These are phyloP conservation scores for Mesodorylaimus sp. DNA, from an alignment of 2,888 invertebrate genomes.

Conservation along the genomic window DNA sequence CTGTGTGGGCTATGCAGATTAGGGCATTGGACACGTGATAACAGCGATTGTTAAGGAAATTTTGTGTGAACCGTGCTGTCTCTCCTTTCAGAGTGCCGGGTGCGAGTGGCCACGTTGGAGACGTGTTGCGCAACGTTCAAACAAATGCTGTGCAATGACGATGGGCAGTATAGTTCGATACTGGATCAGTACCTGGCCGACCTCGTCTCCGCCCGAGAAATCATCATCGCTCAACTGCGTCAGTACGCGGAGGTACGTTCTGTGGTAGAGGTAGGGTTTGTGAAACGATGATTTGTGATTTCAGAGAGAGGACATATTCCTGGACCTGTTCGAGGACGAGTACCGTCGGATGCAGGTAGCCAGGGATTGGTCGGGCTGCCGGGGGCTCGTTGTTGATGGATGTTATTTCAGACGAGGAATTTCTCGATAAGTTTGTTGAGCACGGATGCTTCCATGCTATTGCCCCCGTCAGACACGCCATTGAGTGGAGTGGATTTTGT, in stretches of 20 bases:
- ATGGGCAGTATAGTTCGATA: slow-evolving; percentile 19
- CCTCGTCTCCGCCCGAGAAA: slow-evolving; percentile 53
- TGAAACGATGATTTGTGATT: slow-evolving; percentile 13
- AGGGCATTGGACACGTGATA: not conserved
- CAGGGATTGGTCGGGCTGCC: too few species aligned
- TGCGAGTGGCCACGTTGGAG: slow-evolving; percentile 77
- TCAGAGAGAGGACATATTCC: slow-evolving; percentile 80
- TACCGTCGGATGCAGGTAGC: slow-evolving; percentile 63
- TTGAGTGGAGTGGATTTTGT: slow-evolving; percentile 85
- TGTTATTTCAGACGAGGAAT: slow-evolving; percentile 42
- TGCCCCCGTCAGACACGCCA: slow-evolving; percentile 86
- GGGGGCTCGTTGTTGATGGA: too few species aligned
- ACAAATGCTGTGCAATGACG: slow-evolving; percentile 42
- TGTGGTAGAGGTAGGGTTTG: slow-evolving; percentile 15
- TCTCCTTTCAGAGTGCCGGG: slow-evolving; percentile 48
- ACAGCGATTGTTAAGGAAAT: not conserved
- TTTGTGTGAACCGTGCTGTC: not conserved
- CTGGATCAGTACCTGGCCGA: slow-evolving; percentile 48
- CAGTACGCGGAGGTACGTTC: slow-evolving; percentile 85
- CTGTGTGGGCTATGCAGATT: too few species aligned
- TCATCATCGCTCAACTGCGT: slow-evolving; percentile 61
- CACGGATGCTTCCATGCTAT: slow-evolving; percentile 81
- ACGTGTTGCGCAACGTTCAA: slow-evolving; percentile 60
- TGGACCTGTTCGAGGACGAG: slow-evolving; percentile 97
- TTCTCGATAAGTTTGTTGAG: slow-evolving; percentile 81